Evolutionary conservation across 2,113 vertebrate species (phyloP).

Genomic region (Etheostoma cragini): DNA sequence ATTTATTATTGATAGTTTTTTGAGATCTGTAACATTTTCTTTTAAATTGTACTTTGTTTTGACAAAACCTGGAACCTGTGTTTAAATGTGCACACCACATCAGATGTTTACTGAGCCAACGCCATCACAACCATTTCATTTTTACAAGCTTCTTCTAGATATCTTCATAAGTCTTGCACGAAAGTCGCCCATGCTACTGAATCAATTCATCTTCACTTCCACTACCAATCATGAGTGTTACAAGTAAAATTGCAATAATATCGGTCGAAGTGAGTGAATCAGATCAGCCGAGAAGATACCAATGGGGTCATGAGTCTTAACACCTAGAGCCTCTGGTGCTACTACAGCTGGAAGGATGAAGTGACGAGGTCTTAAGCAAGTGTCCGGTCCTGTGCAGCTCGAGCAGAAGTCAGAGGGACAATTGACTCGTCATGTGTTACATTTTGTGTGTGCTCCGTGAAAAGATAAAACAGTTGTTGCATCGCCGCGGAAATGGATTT

Average conservation of each 20-base stretch:
- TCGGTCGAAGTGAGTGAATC: constrained; percentile 59
- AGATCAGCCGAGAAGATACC: constrained; percentile 45
- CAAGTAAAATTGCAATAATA: constrained; percentile 6
- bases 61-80: no score
- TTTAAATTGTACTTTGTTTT: no score
- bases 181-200: not conserved
- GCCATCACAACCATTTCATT: no score
- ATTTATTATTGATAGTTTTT: no score
- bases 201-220: not conserved
- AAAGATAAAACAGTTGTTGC: constrained; percentile 49
- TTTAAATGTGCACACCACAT: no score
- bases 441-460: constrained; percentile 15
- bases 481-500: constrained; percentile 40
- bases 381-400: constrained; percentile 20
- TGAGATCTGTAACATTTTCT: no score
- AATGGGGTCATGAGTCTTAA: constrained; percentile 70
- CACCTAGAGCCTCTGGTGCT: constrained; percentile 56
- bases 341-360: constrained; percentile 37
- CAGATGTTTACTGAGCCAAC: no score
- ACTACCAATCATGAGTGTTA: not conserved
- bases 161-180: not conserved
- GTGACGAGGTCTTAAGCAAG: constrained; percentile 21
- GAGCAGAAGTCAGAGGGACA: constrained; percentile 3
- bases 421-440: constrained; percentile 36
- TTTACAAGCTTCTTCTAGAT: not conserved